Evolutionary conservation across 2,797 vertebrate genomes (phyloP), one percentile per base, ranked within the genome.

Genomic region (Eurystomus glaucurus): DNA sequence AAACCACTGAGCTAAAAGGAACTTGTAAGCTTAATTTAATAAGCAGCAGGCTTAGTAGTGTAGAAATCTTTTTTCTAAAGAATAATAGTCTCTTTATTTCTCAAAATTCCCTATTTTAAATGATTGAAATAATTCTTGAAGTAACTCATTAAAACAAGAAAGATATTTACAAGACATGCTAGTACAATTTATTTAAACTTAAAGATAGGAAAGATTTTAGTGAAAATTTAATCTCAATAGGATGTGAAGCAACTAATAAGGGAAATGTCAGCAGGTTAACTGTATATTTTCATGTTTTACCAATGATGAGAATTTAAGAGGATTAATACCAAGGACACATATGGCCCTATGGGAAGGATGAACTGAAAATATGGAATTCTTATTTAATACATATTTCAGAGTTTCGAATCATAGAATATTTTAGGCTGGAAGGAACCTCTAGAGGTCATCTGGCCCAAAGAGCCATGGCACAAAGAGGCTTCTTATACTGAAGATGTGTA

Each of bases 21-120:
- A 60, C 58, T 61, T 71, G 68, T 93, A 46, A 89, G 39, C 20
- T 35, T 81, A 66, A 15, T 77, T 75, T 96, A 84, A 78, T 93
- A 71, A 83, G 70, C 43, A 88, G 62, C 35, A 74, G 57, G 46
- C 61, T 92, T 96, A 84, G 66, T 76, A 74, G 21, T 68, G 50
- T 90, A 92, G 15, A 8, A 26, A 21, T 35, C 23, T 39, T 68
- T 84, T 62, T 39, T 55, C 51, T 72, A 82, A 85, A 92, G 39
- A 79, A 37, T 37, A 71, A 65, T 84, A 72, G 18, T 68, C 84
- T 61, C 23, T 77, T 77, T 93, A 5, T 81, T 74, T 41, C 19
- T 18, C 60, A 60, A 50, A 77, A 57, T 77, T 83, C 6, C 50
- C 57, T 39, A 5, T 37, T 93, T 66, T 52, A 68, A 54, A 41